phyloP scores from a whole-genome alignment of 2,113 vertebrate species.

The Rhineura floridana region DNA sequence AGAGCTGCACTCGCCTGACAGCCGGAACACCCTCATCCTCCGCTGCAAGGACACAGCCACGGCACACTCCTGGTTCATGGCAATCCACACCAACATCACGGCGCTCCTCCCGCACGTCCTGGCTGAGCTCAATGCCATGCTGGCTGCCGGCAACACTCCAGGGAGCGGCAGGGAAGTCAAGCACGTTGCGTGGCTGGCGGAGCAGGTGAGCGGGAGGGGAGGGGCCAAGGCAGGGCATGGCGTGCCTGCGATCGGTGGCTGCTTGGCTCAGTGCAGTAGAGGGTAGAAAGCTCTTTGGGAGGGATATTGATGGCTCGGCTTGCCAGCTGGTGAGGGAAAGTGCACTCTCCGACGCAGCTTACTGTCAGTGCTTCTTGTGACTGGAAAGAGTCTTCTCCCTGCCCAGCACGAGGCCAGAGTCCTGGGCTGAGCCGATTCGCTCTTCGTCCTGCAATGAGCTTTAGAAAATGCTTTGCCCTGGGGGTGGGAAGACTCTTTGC shows the following conservation, averaged over 20 bases:
- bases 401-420: not conserved
- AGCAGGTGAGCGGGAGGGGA: constrained; percentile 82
- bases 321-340: not conserved
- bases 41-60: constrained; percentile 90
- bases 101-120: constrained; percentile 93
- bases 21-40: constrained; percentile 90
- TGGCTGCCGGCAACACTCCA: constrained; percentile 75
- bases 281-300: not conserved
- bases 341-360: too few relatives aligned
- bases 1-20: constrained; percentile 94
- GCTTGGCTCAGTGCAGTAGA: not conserved
- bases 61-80: constrained; percentile 92
- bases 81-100: constrained; percentile 91
- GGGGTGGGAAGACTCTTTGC: not conserved
- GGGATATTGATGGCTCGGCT: not conserved
- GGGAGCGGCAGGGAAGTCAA: constrained; percentile 85
- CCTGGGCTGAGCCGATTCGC: not conserved
- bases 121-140: constrained; percentile 88
- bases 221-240: not conserved
- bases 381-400: not conserved
- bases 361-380: not conserved
- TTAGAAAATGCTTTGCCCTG: not conserved
- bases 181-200: constrained; percentile 94
- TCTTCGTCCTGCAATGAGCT: too few relatives aligned
- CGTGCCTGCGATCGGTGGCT: not conserved